These are phyloP conservation scores for Nannoperca obscura DNA, from an alignment of 2,797 vertebrate species.

Conservation along the genomic window DNA sequence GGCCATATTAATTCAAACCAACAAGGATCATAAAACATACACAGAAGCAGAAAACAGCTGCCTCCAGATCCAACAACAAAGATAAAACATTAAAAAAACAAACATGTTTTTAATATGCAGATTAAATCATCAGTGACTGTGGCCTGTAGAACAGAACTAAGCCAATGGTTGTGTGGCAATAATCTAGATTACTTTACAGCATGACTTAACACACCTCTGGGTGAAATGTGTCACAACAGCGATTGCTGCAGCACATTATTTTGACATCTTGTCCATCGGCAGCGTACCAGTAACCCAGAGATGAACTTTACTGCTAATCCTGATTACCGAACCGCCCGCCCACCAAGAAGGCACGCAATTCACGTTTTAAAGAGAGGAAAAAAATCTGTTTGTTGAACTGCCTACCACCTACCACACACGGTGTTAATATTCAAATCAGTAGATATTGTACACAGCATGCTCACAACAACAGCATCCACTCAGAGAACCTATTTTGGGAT, in stretches of 20 bases:
- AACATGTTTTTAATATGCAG: constrained; percentile 46
- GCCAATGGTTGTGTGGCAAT: constrained; percentile 34
- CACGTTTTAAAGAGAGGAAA: constrained; percentile 31
- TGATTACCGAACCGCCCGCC: constrained; percentile 56
- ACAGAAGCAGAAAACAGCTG: neutral
- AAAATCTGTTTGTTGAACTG: constrained; percentile 5
- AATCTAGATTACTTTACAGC: constrained; percentile 72
- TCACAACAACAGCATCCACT: constrained; percentile 33
- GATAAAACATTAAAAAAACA: neutral
- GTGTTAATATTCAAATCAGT: constrained; percentile 27
- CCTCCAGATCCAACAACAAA: constrained; percentile 16
- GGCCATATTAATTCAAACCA: neutral
- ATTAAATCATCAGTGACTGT: constrained; percentile 45
- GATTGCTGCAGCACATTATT: constrained; percentile 47
- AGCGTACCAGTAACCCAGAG: constrained; percentile 75
- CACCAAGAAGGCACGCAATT: constrained; percentile 44
- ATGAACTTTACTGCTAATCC: constrained; percentile 76
- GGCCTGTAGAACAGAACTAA: constrained; percentile 27
- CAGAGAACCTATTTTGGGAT: constrained; percentile 47
- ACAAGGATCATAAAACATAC: neutral
- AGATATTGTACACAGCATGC: constrained; percentile 5
- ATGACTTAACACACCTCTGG: constrained; percentile 71
- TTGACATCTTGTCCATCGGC: constrained; percentile 54
- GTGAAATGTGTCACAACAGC: constrained; percentile 69
- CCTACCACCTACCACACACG: neutral